Percentiles rank a stretch among this genome's conserved stretches.
These are phyloP conservation scores for Philopotamus ludificatus DNA, from an alignment of 1,140 invertebrate genomes.

Conservation along the genomic window DNA sequence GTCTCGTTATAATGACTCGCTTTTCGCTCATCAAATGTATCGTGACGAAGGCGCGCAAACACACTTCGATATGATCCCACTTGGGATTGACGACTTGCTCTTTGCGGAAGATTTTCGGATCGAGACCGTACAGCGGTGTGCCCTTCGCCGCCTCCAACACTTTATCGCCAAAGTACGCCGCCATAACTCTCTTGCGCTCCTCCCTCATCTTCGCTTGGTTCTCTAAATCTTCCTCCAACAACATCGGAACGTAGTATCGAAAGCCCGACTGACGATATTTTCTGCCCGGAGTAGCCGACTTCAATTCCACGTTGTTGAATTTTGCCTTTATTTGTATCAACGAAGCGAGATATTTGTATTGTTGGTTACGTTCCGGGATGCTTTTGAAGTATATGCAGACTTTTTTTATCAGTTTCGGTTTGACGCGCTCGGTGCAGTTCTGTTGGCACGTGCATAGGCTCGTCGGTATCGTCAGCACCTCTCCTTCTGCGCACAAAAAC, in stretches of 20 bases:
- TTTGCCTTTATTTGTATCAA: slow-evolving; percentile 34
- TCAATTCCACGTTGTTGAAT: slow-evolving; percentile 46
- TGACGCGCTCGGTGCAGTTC: slow-evolving; percentile 55
- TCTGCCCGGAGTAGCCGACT: slow-evolving; percentile 46
- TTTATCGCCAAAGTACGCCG: not conserved
- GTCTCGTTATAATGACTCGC: slow-evolving; percentile 36
- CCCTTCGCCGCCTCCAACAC: not conserved
- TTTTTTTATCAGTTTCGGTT: slow-evolving; percentile 47
- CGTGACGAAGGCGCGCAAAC: slow-evolving; percentile 33
- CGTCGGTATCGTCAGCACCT: slow-evolving; percentile 44
- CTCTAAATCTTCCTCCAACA: slow-evolving; percentile 33
- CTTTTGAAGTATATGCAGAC: slow-evolving; percentile 55
- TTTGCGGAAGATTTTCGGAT: not conserved
- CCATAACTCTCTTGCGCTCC: slow-evolving; percentile 13
- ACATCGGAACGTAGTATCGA: slow-evolving; percentile 44
- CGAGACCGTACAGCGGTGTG: slow-evolving; percentile 12
- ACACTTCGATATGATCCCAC: slow-evolving; percentile 39
- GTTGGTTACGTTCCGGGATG: slow-evolving; percentile 54
- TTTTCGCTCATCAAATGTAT: slow-evolving; percentile 41
- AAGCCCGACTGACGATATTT: slow-evolving; percentile 41
- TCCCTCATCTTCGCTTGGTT: slow-evolving; percentile 12
- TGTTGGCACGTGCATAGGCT: slow-evolving; percentile 57
- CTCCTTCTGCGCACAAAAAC: slow-evolving; percentile 30
- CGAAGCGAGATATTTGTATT: slow-evolving; percentile 44
- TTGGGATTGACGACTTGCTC: slow-evolving; percentile 2